These are phyloP conservation scores for Metopia argyrocephala DNA, from an alignment of 2,888 invertebrate genomes.

Conservation along the genomic window DNA sequence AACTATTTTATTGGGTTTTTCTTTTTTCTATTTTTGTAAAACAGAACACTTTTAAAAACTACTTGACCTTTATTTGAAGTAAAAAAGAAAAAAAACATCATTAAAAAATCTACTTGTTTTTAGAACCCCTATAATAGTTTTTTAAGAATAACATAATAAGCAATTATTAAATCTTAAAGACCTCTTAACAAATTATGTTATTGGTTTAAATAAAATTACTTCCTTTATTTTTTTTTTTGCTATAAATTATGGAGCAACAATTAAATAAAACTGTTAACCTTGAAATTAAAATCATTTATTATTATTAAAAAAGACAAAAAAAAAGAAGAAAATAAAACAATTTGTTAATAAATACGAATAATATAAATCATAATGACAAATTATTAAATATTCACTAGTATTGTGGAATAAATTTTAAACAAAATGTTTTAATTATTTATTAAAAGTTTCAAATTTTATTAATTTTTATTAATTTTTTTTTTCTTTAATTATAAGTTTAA, in stretches of 20 bases:
- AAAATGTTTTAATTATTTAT: neutral
- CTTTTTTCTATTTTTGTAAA: neutral
- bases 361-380: neutral
- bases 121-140: neutral
- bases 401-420: too few species aligned
- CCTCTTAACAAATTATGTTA: neutral
- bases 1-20: neutral
- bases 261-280: neutral
- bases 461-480: neutral
- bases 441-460: neutral
- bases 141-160: neutral
- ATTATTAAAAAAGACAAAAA: neutral
- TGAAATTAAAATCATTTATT: neutral
- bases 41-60: neutral
- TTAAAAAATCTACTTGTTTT: neutral
- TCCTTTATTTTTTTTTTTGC: neutral
- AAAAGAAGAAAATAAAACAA: too few species aligned
- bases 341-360: neutral
- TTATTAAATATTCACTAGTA: neutral
- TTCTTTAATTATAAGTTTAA: neutral
- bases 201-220: neutral
- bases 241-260: neutral
- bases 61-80: neutral
- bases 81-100: neutral
- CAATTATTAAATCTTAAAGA: neutral